These are phyloP conservation scores for Noctuana brunneofusca DNA, from an alignment of 2,888 invertebrate species.

Conservation along the genomic window DNA sequence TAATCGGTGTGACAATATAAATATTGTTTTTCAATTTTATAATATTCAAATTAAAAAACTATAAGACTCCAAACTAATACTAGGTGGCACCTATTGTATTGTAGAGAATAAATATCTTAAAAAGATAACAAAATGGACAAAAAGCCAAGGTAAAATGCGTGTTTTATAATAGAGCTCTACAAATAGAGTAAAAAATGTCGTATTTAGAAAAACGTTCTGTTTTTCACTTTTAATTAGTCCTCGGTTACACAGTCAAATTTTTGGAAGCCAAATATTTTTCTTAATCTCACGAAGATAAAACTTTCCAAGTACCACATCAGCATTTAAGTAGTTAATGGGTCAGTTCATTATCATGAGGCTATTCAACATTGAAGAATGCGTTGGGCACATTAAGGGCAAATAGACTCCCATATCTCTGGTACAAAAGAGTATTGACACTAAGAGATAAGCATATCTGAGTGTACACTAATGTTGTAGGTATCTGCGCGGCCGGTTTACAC, in stretches of 20 bases:
- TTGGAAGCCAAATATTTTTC: slow-evolving; percentile 33
- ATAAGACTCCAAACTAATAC: too few species aligned
- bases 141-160: too few species aligned
- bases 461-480: slow-evolving; percentile 70
- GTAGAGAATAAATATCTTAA: too few species aligned
- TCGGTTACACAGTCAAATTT: background rate
- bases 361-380: slow-evolving; percentile 74
- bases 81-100: too few species aligned
- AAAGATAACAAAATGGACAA: too few species aligned
- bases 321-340: slow-evolving; percentile 61
- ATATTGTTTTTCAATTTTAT: too few species aligned
- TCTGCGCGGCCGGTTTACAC: slow-evolving; percentile 67
- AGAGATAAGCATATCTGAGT: slow-evolving; percentile 76
- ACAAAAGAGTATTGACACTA: slow-evolving; percentile 81
- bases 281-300: slow-evolving; percentile 54
- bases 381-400: slow-evolving; percentile 75
- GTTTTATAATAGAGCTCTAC: too few species aligned
- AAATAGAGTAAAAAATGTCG: too few species aligned
- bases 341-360: slow-evolving; percentile 65
- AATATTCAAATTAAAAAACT: too few species aligned
- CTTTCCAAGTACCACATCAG: slow-evolving; percentile 45
- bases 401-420: slow-evolving; percentile 75
- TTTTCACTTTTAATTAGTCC: background rate
- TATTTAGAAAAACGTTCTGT: too few species aligned
- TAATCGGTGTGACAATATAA: too few species aligned